Evolutionary conservation across 1,140 invertebrate species (phyloP), one percentile per base, ranked within the genome.

Genomic region (Aphidius gifuensis): DNA sequence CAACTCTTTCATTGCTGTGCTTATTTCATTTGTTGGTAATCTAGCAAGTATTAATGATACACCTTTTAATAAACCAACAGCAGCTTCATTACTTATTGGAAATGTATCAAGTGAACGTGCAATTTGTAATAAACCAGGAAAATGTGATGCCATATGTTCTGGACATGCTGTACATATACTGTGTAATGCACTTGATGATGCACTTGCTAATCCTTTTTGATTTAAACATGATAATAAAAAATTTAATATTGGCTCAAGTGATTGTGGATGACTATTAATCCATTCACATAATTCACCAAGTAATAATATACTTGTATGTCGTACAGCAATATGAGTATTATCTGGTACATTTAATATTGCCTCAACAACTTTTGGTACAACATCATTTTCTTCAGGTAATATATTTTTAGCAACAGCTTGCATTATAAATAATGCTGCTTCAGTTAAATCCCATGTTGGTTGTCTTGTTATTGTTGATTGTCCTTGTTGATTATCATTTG

Each of bases 381-480:
- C 89, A 62, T 92, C 90, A 72, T 92, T 93, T 77, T 98, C 95
- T 66, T 93, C 90, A 40, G 94, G 94, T 69, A 97, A 75, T 74
- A 98, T 92, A 80, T 96, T 97, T 82, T 96, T 96, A 4, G 94
- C 94, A 1, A 98, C 92, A 61, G 94, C 89, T 74, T 94, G 90
- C 92, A 99, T 97, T 6, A 99, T 87, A 80, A 95, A 99, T 0
- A 99, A 82, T 0, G 94, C 91, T n/a, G 97, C 92, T 81, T 99
- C 97, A 5, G 90, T 92, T 21, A 89, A 86, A 69, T 97, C 93
- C 96, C 97, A 99, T 0, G 89, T 89, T 23, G 87, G 85, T 1
- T 83, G 72, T 70, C 90, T 87, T 40, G 64, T 48, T 40, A 70
- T 64, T 66, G 16, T 16, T 16, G 16, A 16, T 16, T 73, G 66